Base-by-base conservation (phyloP, 2,797 vertebrate genomes). In the Scyliorhinus canicula region DNA sequence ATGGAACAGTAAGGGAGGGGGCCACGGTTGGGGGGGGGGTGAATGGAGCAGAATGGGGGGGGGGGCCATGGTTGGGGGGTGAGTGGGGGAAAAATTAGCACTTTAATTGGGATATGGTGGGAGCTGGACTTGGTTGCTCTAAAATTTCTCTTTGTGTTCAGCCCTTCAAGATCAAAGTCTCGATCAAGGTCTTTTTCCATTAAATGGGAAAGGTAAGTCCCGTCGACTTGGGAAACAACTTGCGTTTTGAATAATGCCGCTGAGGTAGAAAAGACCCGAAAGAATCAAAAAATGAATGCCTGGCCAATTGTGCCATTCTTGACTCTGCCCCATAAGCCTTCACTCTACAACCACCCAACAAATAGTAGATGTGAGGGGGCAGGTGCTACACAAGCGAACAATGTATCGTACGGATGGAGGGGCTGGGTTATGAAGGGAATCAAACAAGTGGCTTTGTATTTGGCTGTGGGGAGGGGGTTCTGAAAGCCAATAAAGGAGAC, bases 141-240 rank as follows among this genome's bases (percentile, higher is more conserved):
- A 44, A 52, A 44, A 26, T 91, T 91, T 91, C 88, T 91, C 57
- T 40, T 91, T 91, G 57, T 91, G 57, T 91, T 9, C 57, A 91
- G 88, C 2, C 96, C 97, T 3, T 95, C 96, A 90, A 95, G 96
- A 28, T 98, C 98, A 67, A 97, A 97, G 69, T 98, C 98, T 95
- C 97, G 97, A 12, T 97, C 98, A 69, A 96, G 95, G 14, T 96
- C 97, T 4, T 95, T 97, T 90, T 98, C 97, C 95, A 97, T 97
- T 96, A 98, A 98, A 96, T 97, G 96, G 96, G 97, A 96, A 96
- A 97, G 98, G 98, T 98, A 97, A 97, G 95, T 28, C 91, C 35
- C 24, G 0, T 28, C 12, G 6, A 0, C 40, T 91, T 65, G 8
- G 57, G 21, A 16, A 2, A 82, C 79, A 26, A 26, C 16, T 82